phyloP scores from a whole-genome alignment of 2,888 invertebrate genomes.

The Oasisia sp. region DNA sequence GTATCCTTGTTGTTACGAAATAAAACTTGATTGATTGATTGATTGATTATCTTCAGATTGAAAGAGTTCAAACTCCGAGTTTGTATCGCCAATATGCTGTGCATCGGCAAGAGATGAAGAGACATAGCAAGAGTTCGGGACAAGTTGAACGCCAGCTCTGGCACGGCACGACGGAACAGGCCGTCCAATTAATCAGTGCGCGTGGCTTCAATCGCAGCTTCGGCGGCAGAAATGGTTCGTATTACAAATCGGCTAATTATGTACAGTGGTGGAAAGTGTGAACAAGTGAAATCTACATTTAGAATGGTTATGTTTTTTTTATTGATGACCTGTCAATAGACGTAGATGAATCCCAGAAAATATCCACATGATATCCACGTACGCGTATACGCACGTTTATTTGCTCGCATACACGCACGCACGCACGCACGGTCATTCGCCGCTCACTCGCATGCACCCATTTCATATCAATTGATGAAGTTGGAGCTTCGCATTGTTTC shows the following conservation, averaged over 20 bases:
- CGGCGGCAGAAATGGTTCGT: neutral
- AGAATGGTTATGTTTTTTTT: no score
- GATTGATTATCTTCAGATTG: neutral
- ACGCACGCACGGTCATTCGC: no score
- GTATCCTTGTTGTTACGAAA: no score
- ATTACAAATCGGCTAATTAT: neutral
- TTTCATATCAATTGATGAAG: no score
- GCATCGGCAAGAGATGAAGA: neutral
- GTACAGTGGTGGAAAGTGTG: neutral
- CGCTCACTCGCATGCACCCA: no score
- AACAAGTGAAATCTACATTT: neutral
- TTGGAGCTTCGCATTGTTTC: no score
- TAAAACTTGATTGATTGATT: neutral
- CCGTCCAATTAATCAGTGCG: neutral
- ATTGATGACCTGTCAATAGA: no score
- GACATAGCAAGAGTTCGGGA: neutral
- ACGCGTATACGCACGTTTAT: no score
- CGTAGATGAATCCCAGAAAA: no score
- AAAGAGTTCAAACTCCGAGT: neutral
- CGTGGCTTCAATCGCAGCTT: neutral
- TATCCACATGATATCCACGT: no score
- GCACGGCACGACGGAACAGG: neutral
- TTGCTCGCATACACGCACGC: no score
- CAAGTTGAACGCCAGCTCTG: neutral
- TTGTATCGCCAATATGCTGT: neutral